These are phyloP conservation scores for Halcyon senegalensis DNA, from an alignment of 2,113 vertebrate species.

Conservation along the genomic window DNA sequence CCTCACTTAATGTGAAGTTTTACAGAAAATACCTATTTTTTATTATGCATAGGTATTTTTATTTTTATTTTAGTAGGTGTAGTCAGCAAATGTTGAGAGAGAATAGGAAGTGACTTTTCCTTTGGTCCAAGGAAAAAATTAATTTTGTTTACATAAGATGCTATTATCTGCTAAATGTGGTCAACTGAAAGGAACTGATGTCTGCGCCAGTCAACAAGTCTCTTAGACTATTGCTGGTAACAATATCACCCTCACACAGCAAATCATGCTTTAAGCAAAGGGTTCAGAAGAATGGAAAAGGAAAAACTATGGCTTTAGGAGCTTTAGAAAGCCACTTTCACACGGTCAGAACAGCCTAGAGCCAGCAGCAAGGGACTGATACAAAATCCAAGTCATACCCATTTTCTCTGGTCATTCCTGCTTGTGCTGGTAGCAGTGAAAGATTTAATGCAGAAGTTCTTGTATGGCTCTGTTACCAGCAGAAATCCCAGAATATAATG, in stretches of 20 bases:
- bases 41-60: background rate
- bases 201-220: background rate
- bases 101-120: background rate
- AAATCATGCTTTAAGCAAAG: background rate
- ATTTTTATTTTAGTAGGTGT: background rate
- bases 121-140: background rate
- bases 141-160: background rate
- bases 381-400: background rate
- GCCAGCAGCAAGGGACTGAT: background rate
- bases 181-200: background rate
- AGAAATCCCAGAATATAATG: background rate
- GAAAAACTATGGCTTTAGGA: background rate
- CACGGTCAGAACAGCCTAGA: background rate
- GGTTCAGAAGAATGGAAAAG: background rate
- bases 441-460: background rate
- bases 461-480: background rate
- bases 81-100: background rate
- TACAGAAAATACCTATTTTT: background rate
- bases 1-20: background rate
- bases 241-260: background rate
- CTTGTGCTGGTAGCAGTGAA: background rate
- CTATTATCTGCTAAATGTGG: background rate
- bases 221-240: background rate
- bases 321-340: background rate
- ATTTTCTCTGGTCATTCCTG: background rate